Evolutionary conservation across 2,113 vertebrate species (phyloP).

Genomic region (Pomatorhinus ruficollis): DNA sequence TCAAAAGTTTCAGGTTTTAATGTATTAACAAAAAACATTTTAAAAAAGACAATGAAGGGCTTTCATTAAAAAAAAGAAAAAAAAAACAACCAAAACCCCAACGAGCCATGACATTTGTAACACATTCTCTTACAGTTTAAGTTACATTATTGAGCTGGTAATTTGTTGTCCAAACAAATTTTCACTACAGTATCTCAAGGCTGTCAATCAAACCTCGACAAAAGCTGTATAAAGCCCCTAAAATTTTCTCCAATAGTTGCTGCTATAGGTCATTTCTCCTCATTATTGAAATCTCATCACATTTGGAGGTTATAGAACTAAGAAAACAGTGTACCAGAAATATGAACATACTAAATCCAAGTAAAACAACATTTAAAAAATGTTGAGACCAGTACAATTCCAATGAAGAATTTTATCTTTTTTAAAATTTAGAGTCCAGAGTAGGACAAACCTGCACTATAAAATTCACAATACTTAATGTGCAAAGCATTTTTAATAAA

Average conservation of each 20-base stretch:
- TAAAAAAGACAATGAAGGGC: neutral
- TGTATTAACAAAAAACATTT: neutral
- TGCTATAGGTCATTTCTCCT: neutral
- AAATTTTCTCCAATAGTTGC: neutral
- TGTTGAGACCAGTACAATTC: neutral
- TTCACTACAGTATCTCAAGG: neutral
- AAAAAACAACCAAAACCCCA: too few species aligned
- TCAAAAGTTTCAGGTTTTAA: neutral
- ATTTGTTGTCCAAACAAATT: neutral
- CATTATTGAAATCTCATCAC: neutral
- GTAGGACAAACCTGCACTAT: neutral
- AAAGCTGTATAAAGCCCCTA: neutral
- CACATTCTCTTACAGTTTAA: neutral
- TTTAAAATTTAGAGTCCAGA: neutral
- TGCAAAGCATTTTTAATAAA: neutral
- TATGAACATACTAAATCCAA: rapidly evolving
- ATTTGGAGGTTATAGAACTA: neutral
- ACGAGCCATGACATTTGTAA: neutral
- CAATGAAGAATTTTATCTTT: neutral
- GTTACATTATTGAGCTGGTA: neutral
- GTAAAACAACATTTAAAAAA: neutral
- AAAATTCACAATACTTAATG: neutral
- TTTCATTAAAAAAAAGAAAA: neutral
- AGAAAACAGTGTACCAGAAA: neutral
- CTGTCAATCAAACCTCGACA: neutral